Percentiles rank a stretch among this genome's conserved stretches.
These are phyloP conservation scores for Eumacrocentrus americanus DNA, from an alignment of 2,888 invertebrate genomes.

Conservation along the genomic window DNA sequence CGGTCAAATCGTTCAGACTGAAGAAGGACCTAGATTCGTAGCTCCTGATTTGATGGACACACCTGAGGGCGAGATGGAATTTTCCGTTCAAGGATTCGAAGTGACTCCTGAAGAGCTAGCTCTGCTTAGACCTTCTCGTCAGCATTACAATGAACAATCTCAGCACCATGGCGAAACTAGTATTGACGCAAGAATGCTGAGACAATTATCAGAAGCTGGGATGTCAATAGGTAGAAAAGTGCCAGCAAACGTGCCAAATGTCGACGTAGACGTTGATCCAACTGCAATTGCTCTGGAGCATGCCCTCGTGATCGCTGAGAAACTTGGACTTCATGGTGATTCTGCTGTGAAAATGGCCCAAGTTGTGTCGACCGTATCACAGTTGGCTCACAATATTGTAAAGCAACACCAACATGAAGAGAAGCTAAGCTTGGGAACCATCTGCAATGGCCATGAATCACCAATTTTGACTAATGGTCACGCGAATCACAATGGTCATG, in stretches of 20 bases:
- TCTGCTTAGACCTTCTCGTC: slow-evolving; percentile 58
- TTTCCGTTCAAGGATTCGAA: slow-evolving; percentile 74
- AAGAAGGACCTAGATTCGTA: slow-evolving; percentile 68
- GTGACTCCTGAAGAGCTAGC: slow-evolving; percentile 63
- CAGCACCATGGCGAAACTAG: slow-evolving; percentile 66
- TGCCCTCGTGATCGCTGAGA: slow-evolving; percentile 54
- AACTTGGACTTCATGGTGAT: slow-evolving; percentile 56
- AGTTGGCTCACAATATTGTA: slow-evolving; percentile 54
- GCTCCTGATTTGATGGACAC: slow-evolving; percentile 73
- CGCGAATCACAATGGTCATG: slow-evolving; percentile 28
- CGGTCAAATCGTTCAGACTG: slow-evolving; percentile 64
- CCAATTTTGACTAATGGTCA: slow-evolving; percentile 24
- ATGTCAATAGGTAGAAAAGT: slow-evolving; percentile 72
- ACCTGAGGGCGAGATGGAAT: slow-evolving; percentile 70
- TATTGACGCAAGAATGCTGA: slow-evolving; percentile 70
- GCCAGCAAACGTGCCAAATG: slow-evolving; percentile 68
- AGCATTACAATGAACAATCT: slow-evolving; percentile 48
- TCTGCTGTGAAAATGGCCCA: slow-evolving; percentile 62
- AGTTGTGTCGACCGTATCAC: slow-evolving; percentile 57
- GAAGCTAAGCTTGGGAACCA: slow-evolving; percentile 20
- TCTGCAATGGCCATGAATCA: slow-evolving; percentile 40
- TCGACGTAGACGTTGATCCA: slow-evolving; percentile 64
- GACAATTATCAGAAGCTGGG: slow-evolving; percentile 72
- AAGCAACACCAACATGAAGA: slow-evolving; percentile 38
- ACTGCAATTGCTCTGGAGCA: slow-evolving; percentile 56